Conservation (phyloP, 2,888 invertebrate species). For the Imbricaverruca yamaguchii region DNA sequence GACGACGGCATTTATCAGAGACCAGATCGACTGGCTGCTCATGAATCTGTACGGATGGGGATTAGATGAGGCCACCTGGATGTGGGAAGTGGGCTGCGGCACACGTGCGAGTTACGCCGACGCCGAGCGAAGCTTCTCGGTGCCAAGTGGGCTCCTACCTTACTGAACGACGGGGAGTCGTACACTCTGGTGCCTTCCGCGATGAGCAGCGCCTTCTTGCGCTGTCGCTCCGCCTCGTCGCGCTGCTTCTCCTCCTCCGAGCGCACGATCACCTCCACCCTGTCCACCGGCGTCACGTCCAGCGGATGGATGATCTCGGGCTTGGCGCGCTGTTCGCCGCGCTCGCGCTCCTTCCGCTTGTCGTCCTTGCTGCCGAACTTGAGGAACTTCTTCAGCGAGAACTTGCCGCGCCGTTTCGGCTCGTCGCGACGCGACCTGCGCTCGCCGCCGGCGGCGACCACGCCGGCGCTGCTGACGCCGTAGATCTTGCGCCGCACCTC, state of each 20-base stretch:
- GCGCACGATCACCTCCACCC: slow-evolving; percentile 61
- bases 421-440: slow-evolving; percentile 22
- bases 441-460: slow-evolving; percentile 21
- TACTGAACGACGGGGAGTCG: slow-evolving; percentile 17
- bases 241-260: slow-evolving; percentile 8
- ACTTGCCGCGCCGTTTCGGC: slow-evolving; percentile 50
- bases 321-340: slow-evolving; percentile 48
- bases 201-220: slow-evolving; percentile 19
- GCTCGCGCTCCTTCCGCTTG: slow-evolving; percentile 28
- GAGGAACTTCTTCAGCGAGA: slow-evolving; percentile 73
- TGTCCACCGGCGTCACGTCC: slow-evolving; percentile 68
- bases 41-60: too few relatives aligned
- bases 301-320: slow-evolving; percentile 81
- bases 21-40: too few relatives aligned
- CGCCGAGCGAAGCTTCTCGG: too few relatives aligned
- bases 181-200: slow-evolving; percentile 4
- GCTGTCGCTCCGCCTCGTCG: slow-evolving; percentile 22
- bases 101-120: too few relatives aligned
- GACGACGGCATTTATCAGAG: too few relatives aligned
- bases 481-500: slow-evolving; percentile 17
- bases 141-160: background rate
- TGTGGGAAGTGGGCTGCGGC: too few relatives aligned
- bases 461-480: slow-evolving; percentile 22
- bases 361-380: slow-evolving; percentile 48
- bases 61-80: too few relatives aligned